phyloP scores from a whole-genome alignment of 1,140 invertebrate genomes.

The Wiebesia pumilae region DNA sequence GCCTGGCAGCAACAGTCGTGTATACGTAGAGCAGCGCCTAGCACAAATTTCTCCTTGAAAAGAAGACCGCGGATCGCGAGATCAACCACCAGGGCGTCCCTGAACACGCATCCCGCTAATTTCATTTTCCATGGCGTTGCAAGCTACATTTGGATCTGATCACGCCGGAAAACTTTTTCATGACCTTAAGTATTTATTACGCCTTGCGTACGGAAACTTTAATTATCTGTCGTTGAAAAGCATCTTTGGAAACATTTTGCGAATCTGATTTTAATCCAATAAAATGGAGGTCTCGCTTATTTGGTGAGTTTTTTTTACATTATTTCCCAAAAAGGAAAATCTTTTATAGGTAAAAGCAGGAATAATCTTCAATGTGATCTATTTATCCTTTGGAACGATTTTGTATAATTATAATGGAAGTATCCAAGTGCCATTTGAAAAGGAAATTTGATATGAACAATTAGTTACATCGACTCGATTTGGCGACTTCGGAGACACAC shows the following conservation, averaged over 20 bases:
- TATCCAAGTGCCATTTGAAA: not conserved
- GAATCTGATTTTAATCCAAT: too few species aligned
- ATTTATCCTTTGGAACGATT: too few species aligned
- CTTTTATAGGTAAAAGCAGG: too few species aligned
- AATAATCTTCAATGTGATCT: too few species aligned
- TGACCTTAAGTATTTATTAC: not conserved
- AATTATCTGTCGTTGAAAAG: too few species aligned
- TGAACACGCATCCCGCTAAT: slow-evolving; percentile 24
- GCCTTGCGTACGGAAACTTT: too few species aligned
- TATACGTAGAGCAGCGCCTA: slow-evolving; percentile 30
- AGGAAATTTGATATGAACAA: not conserved
- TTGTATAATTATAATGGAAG: too few species aligned
- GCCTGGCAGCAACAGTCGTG: not conserved
- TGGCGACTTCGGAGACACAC: too few species aligned
- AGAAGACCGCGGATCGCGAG: slow-evolving; percentile 10
- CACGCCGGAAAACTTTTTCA: not conserved
- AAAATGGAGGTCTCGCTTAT: too few species aligned
- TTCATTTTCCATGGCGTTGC: slow-evolving; percentile 18
- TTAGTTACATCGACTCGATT: not conserved
- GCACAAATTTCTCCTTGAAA: slow-evolving; percentile 42
- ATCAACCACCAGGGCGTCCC: not conserved
- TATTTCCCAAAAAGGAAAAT: too few species aligned
- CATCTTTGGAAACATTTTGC: too few species aligned
- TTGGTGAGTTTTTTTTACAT: too few species aligned
- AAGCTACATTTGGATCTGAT: not conserved